These are phyloP conservation scores for Bradynema listronoti DNA, from an alignment of 1,140 invertebrate genomes.

Conservation along the genomic window DNA sequence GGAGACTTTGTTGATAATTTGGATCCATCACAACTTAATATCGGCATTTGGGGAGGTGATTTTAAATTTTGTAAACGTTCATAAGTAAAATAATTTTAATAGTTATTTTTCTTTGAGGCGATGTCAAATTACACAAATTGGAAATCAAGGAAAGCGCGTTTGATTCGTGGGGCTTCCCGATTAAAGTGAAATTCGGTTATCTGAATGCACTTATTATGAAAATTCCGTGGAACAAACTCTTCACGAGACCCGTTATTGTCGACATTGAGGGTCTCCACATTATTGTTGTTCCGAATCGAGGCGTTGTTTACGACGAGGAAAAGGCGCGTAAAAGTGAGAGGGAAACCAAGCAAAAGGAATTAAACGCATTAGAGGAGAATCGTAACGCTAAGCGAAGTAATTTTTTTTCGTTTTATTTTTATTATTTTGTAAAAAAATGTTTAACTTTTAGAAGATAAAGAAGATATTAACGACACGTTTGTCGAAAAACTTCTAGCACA, in stretches of 20 bases:
- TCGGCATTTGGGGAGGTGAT: constrained; percentile 91
- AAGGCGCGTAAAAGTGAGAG: constrained; percentile 75
- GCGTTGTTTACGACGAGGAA: constrained; percentile 75
- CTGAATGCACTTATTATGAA: constrained; percentile 79
- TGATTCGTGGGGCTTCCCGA: constrained; percentile 52
- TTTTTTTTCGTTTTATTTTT: no score
- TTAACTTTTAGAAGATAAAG: constrained; percentile 43
- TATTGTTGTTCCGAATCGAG: constrained; percentile 76
- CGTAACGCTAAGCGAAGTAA: constrained; percentile 72
- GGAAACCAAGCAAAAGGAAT: constrained; percentile 75
- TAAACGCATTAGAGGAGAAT: constrained; percentile 66
- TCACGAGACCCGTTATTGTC: constrained; percentile 81
- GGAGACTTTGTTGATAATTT: constrained; percentile 93
- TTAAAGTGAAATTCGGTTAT: constrained; percentile 57
- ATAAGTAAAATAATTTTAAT: not conserved
- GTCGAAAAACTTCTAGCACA: constrained; percentile 87
- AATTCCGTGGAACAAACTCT: constrained; percentile 96
- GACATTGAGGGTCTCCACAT: constrained; percentile 79
- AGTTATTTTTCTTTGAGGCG: constrained; percentile 69
- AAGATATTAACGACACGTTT: constrained; percentile 73
- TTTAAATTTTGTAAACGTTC: no score
- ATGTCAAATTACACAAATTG: constrained; percentile 84
- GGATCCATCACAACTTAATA: constrained; percentile 80
- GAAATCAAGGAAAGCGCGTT: constrained; percentile 83
- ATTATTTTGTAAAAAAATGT: constrained; percentile 3